Conservation (phyloP, 2,113 vertebrate species). For the Strix aluco region DNA sequence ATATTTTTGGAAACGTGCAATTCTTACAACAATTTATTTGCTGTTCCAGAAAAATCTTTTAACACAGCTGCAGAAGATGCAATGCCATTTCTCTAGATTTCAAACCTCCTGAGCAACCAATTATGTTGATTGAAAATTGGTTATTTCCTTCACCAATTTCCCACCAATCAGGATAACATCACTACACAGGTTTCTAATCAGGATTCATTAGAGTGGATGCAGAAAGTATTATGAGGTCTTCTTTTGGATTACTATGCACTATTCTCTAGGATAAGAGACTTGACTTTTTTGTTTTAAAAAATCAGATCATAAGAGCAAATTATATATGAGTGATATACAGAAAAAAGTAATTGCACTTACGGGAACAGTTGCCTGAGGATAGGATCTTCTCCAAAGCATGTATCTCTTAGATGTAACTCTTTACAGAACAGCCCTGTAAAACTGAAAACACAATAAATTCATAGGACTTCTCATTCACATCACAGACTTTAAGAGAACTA, state of each 20-base stretch:
- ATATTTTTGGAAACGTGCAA: neutral
- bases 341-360: neutral
- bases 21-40: neutral
- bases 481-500: neutral
- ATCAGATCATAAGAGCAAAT: neutral
- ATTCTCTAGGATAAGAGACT: neutral
- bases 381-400: neutral
- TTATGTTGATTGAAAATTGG: conserved; percentile 39
- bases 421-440: neutral
- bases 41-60: neutral
- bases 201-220: neutral
- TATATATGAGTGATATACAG: neutral
- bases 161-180: conserved; percentile 14
- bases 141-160: conserved; percentile 44
- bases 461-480: neutral
- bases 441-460: neutral
- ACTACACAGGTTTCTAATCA: conserved; percentile 1
- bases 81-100: neutral
- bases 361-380: neutral
- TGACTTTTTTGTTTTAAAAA: neutral
- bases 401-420: neutral
- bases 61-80: conserved; percentile 4
- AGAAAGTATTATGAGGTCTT: neutral
- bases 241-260: neutral
- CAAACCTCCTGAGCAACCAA: conserved; percentile 9